Evolutionary conservation across 2,888 invertebrate genomes (phyloP).

Genomic region (Hyposoter didymator): DNA sequence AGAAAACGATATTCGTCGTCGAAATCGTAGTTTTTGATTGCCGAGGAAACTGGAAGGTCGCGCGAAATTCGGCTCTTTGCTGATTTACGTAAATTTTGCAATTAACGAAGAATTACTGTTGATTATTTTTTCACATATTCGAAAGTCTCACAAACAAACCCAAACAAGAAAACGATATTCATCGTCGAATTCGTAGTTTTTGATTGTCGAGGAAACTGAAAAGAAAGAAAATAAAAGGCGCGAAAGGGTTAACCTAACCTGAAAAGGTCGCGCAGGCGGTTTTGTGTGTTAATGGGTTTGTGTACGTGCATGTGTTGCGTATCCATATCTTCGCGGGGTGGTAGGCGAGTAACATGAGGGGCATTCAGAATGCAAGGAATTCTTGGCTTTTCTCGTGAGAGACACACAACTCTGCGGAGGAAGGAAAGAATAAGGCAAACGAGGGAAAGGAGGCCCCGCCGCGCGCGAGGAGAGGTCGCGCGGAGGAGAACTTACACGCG

Average conservation of each 20-base stretch:
- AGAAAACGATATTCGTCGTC: background rate
- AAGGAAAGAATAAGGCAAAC: conserved; percentile 68
- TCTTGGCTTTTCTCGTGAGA: conserved; percentile 70
- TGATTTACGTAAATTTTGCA: no score
- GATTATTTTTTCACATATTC: no score
- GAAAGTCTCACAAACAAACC: no score
- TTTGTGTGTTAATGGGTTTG: background rate
- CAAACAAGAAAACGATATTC: background rate
- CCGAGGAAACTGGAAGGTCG: background rate
- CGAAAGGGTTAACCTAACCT: background rate
- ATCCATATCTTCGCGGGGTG: conserved; percentile 20
- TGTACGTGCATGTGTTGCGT: conserved; percentile 3
- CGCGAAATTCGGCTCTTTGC: background rate
- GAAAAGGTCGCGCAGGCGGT: background rate
- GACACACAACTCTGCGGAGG: conserved; percentile 55
- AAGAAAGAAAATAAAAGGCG: background rate
- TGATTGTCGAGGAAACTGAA: background rate
- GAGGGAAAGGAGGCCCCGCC: conserved; percentile 47
- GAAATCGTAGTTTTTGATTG: background rate
- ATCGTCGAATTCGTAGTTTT: background rate
- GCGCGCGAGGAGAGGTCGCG: background rate
- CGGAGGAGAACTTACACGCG: conserved; percentile 55
- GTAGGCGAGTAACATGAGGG: conserved; percentile 34
- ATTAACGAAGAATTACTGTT: no score
- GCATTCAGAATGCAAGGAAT: conserved; percentile 74